Conservation (phyloP, 2,113 vertebrate genomes). For the Andinoacara biseriatus region DNA sequence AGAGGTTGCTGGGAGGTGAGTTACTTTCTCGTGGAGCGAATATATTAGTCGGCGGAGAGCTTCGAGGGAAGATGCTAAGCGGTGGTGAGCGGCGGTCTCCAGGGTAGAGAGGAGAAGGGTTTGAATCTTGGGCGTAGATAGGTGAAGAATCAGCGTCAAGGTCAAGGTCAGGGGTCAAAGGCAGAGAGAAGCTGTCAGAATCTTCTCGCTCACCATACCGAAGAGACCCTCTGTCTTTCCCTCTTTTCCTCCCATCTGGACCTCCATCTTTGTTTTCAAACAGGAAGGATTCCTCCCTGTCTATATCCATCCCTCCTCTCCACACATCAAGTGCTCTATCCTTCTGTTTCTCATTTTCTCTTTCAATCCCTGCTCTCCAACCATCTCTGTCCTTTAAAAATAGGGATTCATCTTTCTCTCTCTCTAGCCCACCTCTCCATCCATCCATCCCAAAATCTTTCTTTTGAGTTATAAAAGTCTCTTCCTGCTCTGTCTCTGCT, state of each 20-base stretch:
- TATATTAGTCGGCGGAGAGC: slow-evolving; percentile 70
- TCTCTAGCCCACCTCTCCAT: slow-evolving; percentile 68
- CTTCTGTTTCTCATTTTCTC: slow-evolving; percentile 70
- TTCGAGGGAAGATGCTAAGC: slow-evolving; percentile 67
- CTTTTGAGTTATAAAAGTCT: slow-evolving; percentile 77
- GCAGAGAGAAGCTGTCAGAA: slow-evolving; percentile 85
- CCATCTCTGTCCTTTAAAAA: slow-evolving; percentile 75
- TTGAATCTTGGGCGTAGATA: slow-evolving; percentile 87
- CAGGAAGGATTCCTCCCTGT: slow-evolving; percentile 70
- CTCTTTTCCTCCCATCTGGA: slow-evolving; percentile 61
- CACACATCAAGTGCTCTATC: slow-evolving; percentile 73
- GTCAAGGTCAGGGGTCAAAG: slow-evolving; percentile 82
- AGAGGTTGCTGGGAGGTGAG: slow-evolving; percentile 72
- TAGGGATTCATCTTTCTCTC: slow-evolving; percentile 70
- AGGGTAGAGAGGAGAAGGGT: slow-evolving; percentile 80
- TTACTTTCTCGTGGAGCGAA: slow-evolving; percentile 63
- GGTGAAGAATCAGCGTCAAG: slow-evolving; percentile 85
- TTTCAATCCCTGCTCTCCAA: slow-evolving; percentile 68
- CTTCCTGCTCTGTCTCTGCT: slow-evolving; percentile 60
- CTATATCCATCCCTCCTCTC: slow-evolving; percentile 72
- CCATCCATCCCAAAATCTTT: slow-evolving; percentile 70
- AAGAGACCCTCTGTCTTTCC: slow-evolving; percentile 63
- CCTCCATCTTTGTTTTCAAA: slow-evolving; percentile 70
- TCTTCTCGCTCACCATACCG: slow-evolving; percentile 85
- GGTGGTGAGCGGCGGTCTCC: slow-evolving; percentile 66